phyloP scores from a whole-genome alignment of 2,113 vertebrate species.

The Boleophthalmus pectinirostris region DNA sequence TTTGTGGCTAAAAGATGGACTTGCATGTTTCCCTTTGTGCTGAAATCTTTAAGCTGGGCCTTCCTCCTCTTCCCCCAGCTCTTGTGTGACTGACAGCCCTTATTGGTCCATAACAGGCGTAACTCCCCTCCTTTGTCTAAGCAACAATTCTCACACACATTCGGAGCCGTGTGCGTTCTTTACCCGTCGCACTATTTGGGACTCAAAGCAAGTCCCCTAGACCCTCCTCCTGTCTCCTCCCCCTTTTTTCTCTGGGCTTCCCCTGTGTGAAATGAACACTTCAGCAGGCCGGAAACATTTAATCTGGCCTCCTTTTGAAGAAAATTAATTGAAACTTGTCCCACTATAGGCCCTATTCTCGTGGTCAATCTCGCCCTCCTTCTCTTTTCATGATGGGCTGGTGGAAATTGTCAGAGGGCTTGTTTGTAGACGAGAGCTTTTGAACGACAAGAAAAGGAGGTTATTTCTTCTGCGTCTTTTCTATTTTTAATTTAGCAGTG shows the following conservation, averaged over 20 bases:
- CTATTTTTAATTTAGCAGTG: conserved; percentile 39
- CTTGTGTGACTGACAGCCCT: conserved; percentile 99
- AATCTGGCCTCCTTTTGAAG: conserved; percentile 95
- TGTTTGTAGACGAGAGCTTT: conserved; percentile 65
- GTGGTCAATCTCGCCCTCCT: conserved; percentile 66
- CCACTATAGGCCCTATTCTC: conserved; percentile 81
- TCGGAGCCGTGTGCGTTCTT: conserved; percentile 96
- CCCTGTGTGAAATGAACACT: conserved; percentile 97
- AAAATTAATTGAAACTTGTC: conserved; percentile 99
- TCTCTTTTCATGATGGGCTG: conserved; percentile 66
- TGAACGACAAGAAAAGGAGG: conserved; percentile 67
- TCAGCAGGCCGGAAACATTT: conserved; percentile 99
- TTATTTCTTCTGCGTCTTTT: conserved; percentile 49
- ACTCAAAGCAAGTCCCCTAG: conserved; percentile 89
- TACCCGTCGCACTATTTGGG: conserved; percentile 89
- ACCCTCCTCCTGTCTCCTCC: conserved; percentile 70
- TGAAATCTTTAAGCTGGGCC: conserved; percentile 92
- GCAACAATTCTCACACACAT: conserved; percentile 99
- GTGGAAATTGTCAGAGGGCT: conserved; percentile 62
- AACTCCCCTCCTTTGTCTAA: conserved; percentile 88
- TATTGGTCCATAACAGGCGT: conserved; percentile 99
- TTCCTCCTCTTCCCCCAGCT: conserved; percentile 84
- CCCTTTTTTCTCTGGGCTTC: conserved; percentile 77
- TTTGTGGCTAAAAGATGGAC: conserved; percentile 98
- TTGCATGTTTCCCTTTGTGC: conserved; percentile 99